Percentiles rank a stretch among this genome's conserved stretches.
These are phyloP conservation scores for Talpa occidentalis DNA, from an alignment of 2,113 vertebrate genomes.

Conservation along the genomic window DNA sequence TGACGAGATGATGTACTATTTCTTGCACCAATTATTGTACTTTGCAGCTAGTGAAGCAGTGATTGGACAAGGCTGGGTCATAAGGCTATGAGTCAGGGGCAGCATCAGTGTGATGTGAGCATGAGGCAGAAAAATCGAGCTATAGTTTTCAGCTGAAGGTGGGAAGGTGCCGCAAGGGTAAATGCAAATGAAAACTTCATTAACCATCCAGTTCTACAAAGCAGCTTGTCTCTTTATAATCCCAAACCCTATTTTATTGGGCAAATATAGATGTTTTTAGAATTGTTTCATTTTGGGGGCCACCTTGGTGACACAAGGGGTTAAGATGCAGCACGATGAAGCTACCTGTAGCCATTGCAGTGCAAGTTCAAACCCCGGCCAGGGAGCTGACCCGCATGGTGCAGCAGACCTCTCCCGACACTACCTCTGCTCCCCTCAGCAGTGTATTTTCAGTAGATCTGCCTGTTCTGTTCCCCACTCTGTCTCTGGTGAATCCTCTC, in stretches of 20 bases:
- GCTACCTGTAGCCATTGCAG: too few species aligned
- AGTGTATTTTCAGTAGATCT: too few species aligned
- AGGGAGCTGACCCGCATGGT: too few species aligned
- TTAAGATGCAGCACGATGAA: too few species aligned
- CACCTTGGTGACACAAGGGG: too few species aligned
- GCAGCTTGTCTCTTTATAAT: neutral
- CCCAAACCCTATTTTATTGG: neutral
- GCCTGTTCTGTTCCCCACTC: too few species aligned
- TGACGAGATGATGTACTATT: neutral
- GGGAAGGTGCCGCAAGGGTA: neutral
- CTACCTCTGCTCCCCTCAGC: too few species aligned
- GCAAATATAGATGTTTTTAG: neutral
- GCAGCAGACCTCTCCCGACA: too few species aligned
- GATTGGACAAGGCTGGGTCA: neutral
- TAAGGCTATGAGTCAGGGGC: fast-evolving
- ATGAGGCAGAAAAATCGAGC: fast-evolving
- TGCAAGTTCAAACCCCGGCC: too few species aligned
- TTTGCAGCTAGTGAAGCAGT: neutral
- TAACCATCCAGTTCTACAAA: neutral
- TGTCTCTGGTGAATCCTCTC: too few species aligned
- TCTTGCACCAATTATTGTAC: neutral
- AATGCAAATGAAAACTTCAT: neutral
- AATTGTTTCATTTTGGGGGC: neutral
- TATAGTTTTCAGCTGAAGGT: fast-evolving
- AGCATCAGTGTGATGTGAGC: fast-evolving